Evolutionary conservation across 2,888 invertebrate species (phyloP).

Genomic region (Melitaea athalia): DNA sequence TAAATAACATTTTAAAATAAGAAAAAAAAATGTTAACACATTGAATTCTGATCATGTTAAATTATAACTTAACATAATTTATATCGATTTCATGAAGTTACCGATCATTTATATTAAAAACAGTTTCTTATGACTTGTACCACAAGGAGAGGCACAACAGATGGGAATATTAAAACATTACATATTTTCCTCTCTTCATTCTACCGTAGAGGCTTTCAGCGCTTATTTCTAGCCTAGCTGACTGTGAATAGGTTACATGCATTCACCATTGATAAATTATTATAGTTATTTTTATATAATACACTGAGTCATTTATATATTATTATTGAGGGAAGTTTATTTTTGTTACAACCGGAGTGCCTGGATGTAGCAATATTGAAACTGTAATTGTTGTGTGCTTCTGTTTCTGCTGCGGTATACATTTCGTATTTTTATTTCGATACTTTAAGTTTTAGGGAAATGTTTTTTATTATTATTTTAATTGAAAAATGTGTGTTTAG

Average conservation of each 20-base stretch:
- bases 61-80: too few relatives aligned
- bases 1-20: too few relatives aligned
- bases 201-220: slow-evolving; percentile 62
- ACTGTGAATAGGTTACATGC: slow-evolving; percentile 33
- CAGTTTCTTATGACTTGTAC: slow-evolving; percentile 41
- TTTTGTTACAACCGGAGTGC: not conserved
- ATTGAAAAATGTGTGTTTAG: too few relatives aligned
- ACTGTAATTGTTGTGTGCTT: not conserved
- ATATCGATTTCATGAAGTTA: not conserved
- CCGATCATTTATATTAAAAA: too few relatives aligned
- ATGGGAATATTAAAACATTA: slow-evolving; percentile 81
- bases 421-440: too few relatives aligned
- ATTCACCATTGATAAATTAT: slow-evolving; percentile 17
- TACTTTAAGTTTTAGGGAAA: too few relatives aligned
- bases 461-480: too few relatives aligned
- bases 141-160: slow-evolving; percentile 53
- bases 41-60: too few relatives aligned
- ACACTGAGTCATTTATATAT: not conserved
- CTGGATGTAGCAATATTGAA: not conserved
- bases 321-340: not conserved
- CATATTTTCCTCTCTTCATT: slow-evolving; percentile 74
- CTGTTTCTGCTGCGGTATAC: too few relatives aligned
- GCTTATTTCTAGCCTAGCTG: slow-evolving; percentile 45
- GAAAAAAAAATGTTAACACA: too few relatives aligned
- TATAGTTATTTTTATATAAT: not conserved